Conservation (phyloP, 2,888 invertebrate genomes). For the Heteromyza rotundicornis region DNA sequence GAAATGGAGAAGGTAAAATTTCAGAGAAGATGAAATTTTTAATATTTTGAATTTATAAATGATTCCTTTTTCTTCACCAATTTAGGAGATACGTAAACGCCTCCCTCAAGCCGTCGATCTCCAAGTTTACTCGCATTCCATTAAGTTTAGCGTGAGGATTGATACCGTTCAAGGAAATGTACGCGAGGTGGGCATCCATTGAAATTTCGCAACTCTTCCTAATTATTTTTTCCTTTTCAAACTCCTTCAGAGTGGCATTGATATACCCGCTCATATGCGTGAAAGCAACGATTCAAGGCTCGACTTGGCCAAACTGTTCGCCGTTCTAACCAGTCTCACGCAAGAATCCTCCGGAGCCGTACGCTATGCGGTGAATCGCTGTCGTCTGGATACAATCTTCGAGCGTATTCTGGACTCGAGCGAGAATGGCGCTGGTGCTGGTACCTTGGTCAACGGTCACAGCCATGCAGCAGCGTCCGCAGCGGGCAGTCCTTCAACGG, state of each 20-base stretch:
- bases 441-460: slow-evolving; percentile 33
- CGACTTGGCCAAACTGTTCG: slow-evolving; percentile 47
- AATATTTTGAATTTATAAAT: slow-evolving; percentile 10
- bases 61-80: neutral
- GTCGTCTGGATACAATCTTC: slow-evolving; percentile 60
- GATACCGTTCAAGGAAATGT: slow-evolving; percentile 27
- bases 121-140: slow-evolving; percentile 53
- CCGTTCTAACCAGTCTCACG: slow-evolving; percentile 39
- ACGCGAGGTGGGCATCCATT: slow-evolving; percentile 24
- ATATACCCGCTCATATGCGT: slow-evolving; percentile 15
- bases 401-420: slow-evolving; percentile 56
- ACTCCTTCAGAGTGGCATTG: slow-evolving; percentile 25
- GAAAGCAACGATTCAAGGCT: slow-evolving; percentile 20
- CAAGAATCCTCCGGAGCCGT: slow-evolving; percentile 35
- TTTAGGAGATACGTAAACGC: slow-evolving; percentile 44
- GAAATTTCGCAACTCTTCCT: neutral
- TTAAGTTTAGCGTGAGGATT: slow-evolving; percentile 55
- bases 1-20: slow-evolving; percentile 44
- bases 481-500: slow-evolving; percentile 43
- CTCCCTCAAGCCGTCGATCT: slow-evolving; percentile 50
- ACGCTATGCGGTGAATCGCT: slow-evolving; percentile 54
- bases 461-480: slow-evolving; percentile 27
- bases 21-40: neutral
- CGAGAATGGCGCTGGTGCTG: slow-evolving; percentile 33
- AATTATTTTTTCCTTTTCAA: neutral